Percentiles rank a stretch among this genome's conserved stretches.
Evolutionary conservation across 2,113 vertebrate genomes (phyloP).

Genomic region (Gallinago media): DNA sequence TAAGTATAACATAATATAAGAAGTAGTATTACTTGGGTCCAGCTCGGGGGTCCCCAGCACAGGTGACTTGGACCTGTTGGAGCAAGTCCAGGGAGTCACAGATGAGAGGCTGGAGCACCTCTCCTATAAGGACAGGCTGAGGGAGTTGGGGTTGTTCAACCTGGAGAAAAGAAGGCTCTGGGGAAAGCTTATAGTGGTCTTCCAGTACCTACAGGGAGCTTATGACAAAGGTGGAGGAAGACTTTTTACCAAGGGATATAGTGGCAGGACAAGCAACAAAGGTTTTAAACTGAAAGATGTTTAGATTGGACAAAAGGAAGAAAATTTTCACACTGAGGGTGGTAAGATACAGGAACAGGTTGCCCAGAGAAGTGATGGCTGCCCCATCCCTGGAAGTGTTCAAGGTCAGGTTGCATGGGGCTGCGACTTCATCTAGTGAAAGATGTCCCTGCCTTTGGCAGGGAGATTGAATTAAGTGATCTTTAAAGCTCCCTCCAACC

Average conservation of each 20-base stretch:
- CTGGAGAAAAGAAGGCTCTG: not conserved
- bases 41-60: not conserved
- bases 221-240: not conserved
- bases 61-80: not conserved
- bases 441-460: not conserved
- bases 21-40: not conserved
- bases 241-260: not conserved
- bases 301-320: not conserved
- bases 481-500: not conserved
- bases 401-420: not conserved
- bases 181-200: not conserved
- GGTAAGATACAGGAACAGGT: not conserved
- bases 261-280: not conserved
- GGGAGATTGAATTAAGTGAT: accelerated
- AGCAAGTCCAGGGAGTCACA: not conserved
- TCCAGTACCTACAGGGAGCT: not conserved
- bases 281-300: not conserved
- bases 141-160: not conserved
- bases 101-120: not conserved
- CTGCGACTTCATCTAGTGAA: not conserved
- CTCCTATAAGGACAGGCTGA: not conserved
- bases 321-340: not conserved
- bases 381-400: not conserved
- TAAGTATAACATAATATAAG: too few relatives aligned
- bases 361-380: not conserved